A percentile compares a stretch with the other conserved stretches of the same genome.
Conservation (phyloP, 2,888 invertebrate species). For the Sarcophaga rosellei region DNA sequence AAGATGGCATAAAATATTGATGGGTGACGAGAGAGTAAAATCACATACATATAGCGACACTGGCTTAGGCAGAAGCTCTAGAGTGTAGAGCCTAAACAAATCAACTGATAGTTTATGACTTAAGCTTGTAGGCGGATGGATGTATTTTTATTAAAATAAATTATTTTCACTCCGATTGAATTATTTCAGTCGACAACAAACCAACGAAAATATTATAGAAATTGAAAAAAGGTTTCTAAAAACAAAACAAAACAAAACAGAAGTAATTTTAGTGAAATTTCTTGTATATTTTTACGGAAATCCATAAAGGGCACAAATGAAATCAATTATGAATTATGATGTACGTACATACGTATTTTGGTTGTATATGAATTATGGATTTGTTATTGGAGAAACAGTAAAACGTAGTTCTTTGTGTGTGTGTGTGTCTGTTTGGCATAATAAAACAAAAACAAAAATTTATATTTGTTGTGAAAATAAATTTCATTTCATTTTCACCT, state of each 20-base stretch:
- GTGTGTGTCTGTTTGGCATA: not conserved
- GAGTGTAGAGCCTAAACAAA: not conserved
- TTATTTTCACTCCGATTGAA: not conserved
- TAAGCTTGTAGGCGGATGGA: constrained; percentile 33
- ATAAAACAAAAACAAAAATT: too few species aligned
- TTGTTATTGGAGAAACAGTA: not conserved
- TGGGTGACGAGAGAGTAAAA: not conserved
- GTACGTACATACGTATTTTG: not conserved
- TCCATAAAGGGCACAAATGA: not conserved
- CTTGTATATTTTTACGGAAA: not conserved
- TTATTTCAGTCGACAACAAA: not conserved
- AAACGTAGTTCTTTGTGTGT: not conserved
- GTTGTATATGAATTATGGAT: constrained; percentile 9
- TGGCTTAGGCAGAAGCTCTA: not conserved
- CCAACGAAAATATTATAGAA: too few species aligned
- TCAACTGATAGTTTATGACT: constrained; percentile 42
- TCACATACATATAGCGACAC: not conserved
- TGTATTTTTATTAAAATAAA: constrained; percentile 18
- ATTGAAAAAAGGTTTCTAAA: not conserved
- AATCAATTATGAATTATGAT: constrained; percentile 3
- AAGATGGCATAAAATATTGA: not conserved
- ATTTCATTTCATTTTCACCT: not conserved
- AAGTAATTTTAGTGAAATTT: not conserved
- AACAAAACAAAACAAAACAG: too few species aligned
- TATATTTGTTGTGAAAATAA: not conserved